Conservation (phyloP, 2,888 invertebrate species). For the Alloscopus bannaensis region DNA sequence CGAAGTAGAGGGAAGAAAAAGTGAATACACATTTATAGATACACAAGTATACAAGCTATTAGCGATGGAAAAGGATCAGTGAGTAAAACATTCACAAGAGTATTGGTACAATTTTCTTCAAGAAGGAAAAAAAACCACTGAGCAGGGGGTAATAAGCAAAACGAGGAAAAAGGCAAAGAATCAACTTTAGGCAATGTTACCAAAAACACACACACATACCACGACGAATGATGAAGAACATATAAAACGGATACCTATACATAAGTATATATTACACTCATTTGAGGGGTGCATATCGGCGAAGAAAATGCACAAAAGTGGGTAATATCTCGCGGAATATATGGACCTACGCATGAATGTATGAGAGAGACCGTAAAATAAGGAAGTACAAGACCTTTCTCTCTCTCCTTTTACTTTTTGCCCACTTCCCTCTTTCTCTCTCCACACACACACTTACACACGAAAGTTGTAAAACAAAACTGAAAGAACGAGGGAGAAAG, state of each 20-base stretch:
- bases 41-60: background rate
- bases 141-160: background rate
- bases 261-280: too few species aligned
- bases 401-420: constrained; percentile 16
- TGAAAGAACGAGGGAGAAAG: constrained; percentile 16
- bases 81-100: constrained; percentile 1
- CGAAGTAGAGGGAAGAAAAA: background rate
- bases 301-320: constrained; percentile 24
- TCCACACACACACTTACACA: background rate
- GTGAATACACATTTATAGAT: background rate
- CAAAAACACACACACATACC: constrained; percentile 1
- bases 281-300: constrained; percentile 16
- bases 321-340: constrained; percentile 21
- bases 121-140: constrained; percentile 20
- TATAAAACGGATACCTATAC: too few species aligned
- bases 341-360: too few species aligned
- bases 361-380: background rate
- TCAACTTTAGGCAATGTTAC: constrained; percentile 36
- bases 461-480: constrained; percentile 18
- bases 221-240: constrained; percentile 25
- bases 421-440: background rate
- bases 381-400: constrained; percentile 33
- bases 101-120: constrained; percentile 9
- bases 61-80: constrained; percentile 20
- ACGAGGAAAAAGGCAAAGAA: constrained; percentile 15